A percentile compares a stretch with the other conserved stretches of the same genome.
Evolutionary conservation across 2,797 vertebrate genomes (phyloP).

Genomic region (Pipistrellus kuhlii): DNA sequence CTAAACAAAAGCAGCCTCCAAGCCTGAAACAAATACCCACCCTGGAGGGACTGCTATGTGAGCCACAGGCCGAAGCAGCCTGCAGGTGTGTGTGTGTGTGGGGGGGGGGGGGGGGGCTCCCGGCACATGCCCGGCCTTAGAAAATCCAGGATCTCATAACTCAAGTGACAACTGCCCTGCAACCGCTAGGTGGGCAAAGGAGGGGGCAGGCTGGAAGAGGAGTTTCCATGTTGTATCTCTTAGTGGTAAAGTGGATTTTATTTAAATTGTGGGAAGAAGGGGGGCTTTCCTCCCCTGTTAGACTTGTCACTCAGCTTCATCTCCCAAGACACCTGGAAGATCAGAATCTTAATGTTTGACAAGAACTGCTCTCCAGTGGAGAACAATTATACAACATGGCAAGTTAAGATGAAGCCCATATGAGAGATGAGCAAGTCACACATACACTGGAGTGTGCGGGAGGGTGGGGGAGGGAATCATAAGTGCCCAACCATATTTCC

Average conservation of each 20-base stretch:
- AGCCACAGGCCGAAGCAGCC: not conserved
- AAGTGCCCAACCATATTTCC: not conserved
- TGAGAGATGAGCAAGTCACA: not conserved
- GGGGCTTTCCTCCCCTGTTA: not conserved
- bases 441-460: too few species aligned
- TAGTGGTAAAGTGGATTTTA: constrained; percentile 1
- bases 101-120: too few species aligned
- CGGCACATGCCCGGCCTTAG: not conserved
- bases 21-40: not conserved
- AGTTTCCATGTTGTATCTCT: not conserved
- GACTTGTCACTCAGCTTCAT: not conserved
- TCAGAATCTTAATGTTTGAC: constrained; percentile 23
- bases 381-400: not conserved
- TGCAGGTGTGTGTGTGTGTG: too few species aligned
- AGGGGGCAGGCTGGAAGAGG: not conserved
- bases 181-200: not conserved
- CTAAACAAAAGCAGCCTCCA: not conserved
- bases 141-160: not conserved
- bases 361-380: not conserved
- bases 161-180: not conserved
- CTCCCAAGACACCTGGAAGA: not conserved
- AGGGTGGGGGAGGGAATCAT: not conserved
- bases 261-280: not conserved
- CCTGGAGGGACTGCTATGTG: not conserved
- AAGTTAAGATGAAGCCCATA: not conserved